Base-by-base conservation (phyloP, 2,888 invertebrate species). In the Heliconius cydno region DNA sequence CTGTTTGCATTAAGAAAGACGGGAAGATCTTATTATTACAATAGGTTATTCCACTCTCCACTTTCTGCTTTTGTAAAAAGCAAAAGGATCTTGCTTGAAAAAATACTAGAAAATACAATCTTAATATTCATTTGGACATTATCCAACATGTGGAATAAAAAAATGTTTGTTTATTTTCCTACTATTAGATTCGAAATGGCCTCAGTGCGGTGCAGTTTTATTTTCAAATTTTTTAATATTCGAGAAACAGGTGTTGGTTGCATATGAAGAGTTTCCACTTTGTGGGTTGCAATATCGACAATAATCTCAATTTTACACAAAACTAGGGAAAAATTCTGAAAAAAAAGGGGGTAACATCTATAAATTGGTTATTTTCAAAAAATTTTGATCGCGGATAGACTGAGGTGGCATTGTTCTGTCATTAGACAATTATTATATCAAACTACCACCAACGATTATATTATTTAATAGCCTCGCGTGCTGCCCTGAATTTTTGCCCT, bases 221-320 rank as follows among this genome's bases (percentile, higher is more conserved):
- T 66, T 41, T 66, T 46, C 25, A 65, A 46, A 75, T 28, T 19
- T 65, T 75, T 75, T 75, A 75, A 75, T 75, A 75, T 75, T 28
- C 25, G 22, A 63, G 66, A 12, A 65, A 41, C 75, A 66, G 46
- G 75, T 66, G 75, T 28, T 46, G 65, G 28, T 30, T 5, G 38
- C 22, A 65, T 46, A 75, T 75, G 28, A 66, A 75, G 63, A 28
- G 28, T 41, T 38, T 19, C 15, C 25, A 46, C 28, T 41, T 9
- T 30, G 38, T 63, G 41, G 6, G 25, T 63, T 28, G 41, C 41
- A 75, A 75, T 65, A 65, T 75, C 22, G 46, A 65, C 63, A 41
- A 65, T 63, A 38, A 22, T 19, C 10, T n/a, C 13, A 34, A 1
- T 19, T 65, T 28, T 25, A 75, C 41, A 38, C 9, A 19, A 5